phyloP scores from a whole-genome alignment of 2,888 invertebrate genomes.

The Autographa gamma region DNA sequence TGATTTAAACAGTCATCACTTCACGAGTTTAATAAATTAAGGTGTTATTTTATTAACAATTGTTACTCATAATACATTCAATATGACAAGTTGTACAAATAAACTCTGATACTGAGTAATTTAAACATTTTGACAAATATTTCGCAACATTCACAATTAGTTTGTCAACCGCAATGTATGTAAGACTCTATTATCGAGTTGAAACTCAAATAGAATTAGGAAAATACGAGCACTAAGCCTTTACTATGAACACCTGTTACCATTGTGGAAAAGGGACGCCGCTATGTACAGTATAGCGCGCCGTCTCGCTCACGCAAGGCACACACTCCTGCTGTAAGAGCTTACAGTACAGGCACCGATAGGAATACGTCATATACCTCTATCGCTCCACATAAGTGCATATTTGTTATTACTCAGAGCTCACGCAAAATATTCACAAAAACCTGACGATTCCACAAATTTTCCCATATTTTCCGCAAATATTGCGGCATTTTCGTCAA shows the following conservation, averaged over 20 bases:
- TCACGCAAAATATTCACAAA: neutral
- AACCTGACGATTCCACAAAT: neutral
- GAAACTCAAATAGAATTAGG: slow-evolving; percentile 10
- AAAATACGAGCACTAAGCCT: slow-evolving; percentile 14
- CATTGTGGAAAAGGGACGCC: no score
- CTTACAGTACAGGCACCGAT: no score
- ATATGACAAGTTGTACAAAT: neutral
- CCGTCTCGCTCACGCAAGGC: no score
- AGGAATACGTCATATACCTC: neutral
- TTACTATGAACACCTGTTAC: no score
- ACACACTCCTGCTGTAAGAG: no score
- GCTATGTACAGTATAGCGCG: no score
- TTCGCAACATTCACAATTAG: neutral
- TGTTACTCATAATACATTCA: slow-evolving; percentile 1
- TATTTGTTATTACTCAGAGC: slow-evolving; percentile 12
- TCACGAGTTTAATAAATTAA: neutral
- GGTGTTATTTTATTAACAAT: slow-evolving; percentile 2
- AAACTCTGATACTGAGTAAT: neutral
- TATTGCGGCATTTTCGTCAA: slow-evolving; percentile 6
- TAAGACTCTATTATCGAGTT: slow-evolving; percentile 16
- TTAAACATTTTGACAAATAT: neutral
- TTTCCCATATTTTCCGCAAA: slow-evolving; percentile 11
- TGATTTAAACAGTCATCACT: neutral
- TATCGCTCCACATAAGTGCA: neutral
- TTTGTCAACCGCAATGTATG: slow-evolving; percentile 7